Base-by-base conservation (phyloP, 2,888 invertebrate species). In the Acronicta psi region DNA sequence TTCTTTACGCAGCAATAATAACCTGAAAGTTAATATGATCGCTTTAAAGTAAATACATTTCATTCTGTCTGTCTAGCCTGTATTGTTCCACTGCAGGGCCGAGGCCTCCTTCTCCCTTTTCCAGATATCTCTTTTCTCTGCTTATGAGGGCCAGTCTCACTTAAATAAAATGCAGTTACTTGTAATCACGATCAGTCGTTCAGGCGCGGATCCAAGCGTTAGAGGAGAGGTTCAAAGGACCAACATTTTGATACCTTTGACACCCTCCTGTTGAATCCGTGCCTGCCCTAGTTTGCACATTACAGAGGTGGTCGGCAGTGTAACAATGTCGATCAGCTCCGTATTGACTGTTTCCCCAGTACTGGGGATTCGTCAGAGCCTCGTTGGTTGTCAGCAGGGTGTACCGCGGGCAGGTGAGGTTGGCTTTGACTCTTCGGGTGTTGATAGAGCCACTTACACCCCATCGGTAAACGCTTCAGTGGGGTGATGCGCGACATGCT, bases 331-430 rank as follows among this genome's bases (percentile, higher is more conserved):
- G 29, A 29, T 29, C 29, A 29, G 11, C 29, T 11, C 29, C 11
- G 3, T 29, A 11, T 29, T 29, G n/a, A n/a, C n/a, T n/a, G n/a
- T n/a, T n/a, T n/a, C n/a, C n/a, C n/a, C n/a, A n/a, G n/a, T n/a
- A n/a, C n/a, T n/a, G 10, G 11, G 11, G 31, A 29, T 10, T 7
- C 42, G 63, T 8, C 63, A 63, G 63, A 62, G 63, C 63, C 63
- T 63, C 63, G 70, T 63, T 11, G 0, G 63, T 63, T 0, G 7
- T 9, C 2, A 25, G 63, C 63, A 69, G 63, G 75, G 66, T n/a
- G 65, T 31, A 20, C 55, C 76, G 37, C 55, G 59, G 9, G 69
- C 74, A 41, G 53, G 65, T 18, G 72, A 69, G 52, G 57, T 65
- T 63, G 63, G 17, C 59, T 63, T 59, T 59, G 59, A 38, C 18